Evolutionary conservation across 2,888 invertebrate genomes (phyloP).

Genomic region (Lycophotia porphyrea): DNA sequence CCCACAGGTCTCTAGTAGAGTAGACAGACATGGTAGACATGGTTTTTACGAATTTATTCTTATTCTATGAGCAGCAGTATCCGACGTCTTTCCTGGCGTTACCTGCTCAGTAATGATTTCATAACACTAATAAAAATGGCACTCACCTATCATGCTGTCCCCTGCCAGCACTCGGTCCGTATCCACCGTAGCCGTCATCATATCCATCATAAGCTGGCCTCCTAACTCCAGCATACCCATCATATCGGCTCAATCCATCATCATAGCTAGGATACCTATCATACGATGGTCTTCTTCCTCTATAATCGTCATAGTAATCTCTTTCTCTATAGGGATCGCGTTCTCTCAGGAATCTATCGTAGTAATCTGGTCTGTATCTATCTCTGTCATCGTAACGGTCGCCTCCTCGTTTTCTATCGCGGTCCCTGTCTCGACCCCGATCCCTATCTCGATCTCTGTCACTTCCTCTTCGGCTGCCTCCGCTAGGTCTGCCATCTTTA

Average conservation of each 20-base stretch:
- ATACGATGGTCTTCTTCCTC: conserved; percentile 79
- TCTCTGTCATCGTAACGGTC: conserved; percentile 82
- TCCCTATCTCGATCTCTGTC: conserved; percentile 77
- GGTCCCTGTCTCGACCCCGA: conserved; percentile 76
- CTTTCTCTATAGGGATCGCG: conserved; percentile 84
- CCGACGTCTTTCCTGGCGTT: neutral
- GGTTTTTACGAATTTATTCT: neutral
- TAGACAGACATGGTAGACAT: too few species aligned
- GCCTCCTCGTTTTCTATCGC: conserved; percentile 65
- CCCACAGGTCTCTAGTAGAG: neutral
- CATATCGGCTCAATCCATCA: conserved; percentile 68
- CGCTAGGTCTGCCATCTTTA: conserved; percentile 73
- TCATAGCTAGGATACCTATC: conserved; percentile 80
- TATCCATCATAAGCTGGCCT: conserved; percentile 79
- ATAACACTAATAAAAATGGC: neutral
- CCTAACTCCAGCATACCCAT: conserved; percentile 68
- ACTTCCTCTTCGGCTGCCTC: conserved; percentile 74
- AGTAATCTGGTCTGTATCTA: conserved; percentile 85
- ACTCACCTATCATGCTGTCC: conserved; percentile 88
- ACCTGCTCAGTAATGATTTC: neutral
- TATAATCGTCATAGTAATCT: conserved; percentile 81
- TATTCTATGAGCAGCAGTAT: neutral
- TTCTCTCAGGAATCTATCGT: conserved; percentile 84
- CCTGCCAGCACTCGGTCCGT: conserved; percentile 78
- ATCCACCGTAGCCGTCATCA: conserved; percentile 83